Evolutionary conservation across 2,113 vertebrate genomes (phyloP).

Genomic region (Oenanthe melanoleuca): DNA sequence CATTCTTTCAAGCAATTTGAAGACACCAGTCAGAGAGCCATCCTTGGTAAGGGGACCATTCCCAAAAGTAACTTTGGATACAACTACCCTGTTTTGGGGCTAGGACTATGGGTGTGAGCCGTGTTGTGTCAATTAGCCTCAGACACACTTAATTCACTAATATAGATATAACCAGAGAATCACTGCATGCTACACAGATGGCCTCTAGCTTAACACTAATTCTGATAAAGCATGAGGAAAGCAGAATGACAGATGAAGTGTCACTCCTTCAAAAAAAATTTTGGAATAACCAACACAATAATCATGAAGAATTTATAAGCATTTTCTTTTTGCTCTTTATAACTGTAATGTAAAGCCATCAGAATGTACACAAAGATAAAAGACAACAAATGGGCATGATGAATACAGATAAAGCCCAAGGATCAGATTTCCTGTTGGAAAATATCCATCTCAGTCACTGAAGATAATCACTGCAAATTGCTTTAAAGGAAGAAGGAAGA

Average conservation of each 20-base stretch:
- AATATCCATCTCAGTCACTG: not conserved
- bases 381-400: not conserved
- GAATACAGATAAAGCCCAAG: not conserved
- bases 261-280: not conserved
- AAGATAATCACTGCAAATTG: not conserved
- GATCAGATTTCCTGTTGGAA: slow-evolving; percentile 3
- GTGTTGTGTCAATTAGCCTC: not conserved
- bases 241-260: not conserved
- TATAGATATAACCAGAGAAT: not conserved
- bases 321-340: not conserved
- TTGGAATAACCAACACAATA: not conserved
- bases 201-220: slow-evolving; percentile 26
- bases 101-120: not conserved
- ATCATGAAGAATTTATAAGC: not conserved
- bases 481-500: not conserved
- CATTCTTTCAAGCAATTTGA: not conserved
- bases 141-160: not conserved
- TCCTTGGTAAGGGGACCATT: not conserved
- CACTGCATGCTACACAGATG: not conserved
- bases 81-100: not conserved
- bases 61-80: not conserved
- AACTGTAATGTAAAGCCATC: not conserved
- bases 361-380: not conserved
- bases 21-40: not conserved
- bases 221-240: not conserved